These are phyloP conservation scores for Spea multiplicata DNA, from an alignment of 2,113 vertebrate species.

Conservation along the genomic window DNA sequence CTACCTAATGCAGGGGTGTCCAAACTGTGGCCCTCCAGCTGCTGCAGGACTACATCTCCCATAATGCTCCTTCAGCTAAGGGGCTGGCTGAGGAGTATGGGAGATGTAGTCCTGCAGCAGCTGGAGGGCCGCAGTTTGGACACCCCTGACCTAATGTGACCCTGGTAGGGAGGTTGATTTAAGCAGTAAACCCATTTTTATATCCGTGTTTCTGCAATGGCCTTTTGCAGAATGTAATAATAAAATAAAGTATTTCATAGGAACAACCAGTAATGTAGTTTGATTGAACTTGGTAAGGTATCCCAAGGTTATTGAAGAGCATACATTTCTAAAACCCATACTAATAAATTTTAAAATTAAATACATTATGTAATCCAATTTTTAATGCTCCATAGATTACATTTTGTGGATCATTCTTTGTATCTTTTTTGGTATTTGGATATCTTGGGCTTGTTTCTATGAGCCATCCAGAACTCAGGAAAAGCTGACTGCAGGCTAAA, in stretches of 20 bases:
- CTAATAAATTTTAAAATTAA: conserved; percentile 27
- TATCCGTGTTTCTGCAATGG: conserved; percentile 16
- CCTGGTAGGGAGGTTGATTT: conserved; percentile 25
- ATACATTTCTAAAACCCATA: conserved; percentile 6
- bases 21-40: too few species aligned
- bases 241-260: conserved; percentile 34
- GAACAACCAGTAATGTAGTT: conserved; percentile 21
- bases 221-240: conserved; percentile 34
- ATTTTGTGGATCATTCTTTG: neutral
- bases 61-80: too few species aligned
- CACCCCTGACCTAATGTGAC: too few species aligned
- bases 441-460: neutral
- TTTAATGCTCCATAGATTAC: conserved; percentile 8
- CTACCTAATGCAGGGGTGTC: too few species aligned
- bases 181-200: conserved; percentile 28
- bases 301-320: conserved; percentile 23
- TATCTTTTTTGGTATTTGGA: neutral
- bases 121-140: too few species aligned
- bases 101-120: too few species aligned
- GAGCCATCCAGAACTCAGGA: too few species aligned
- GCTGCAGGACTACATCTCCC: too few species aligned
- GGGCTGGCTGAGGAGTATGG: too few species aligned
- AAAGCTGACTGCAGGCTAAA: too few species aligned
- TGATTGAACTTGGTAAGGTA: conserved; percentile 13
- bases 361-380: conserved; percentile 27